These are phyloP conservation scores for Heliconius aoede DNA, from an alignment of 2,888 invertebrate species.

Conservation along the genomic window DNA sequence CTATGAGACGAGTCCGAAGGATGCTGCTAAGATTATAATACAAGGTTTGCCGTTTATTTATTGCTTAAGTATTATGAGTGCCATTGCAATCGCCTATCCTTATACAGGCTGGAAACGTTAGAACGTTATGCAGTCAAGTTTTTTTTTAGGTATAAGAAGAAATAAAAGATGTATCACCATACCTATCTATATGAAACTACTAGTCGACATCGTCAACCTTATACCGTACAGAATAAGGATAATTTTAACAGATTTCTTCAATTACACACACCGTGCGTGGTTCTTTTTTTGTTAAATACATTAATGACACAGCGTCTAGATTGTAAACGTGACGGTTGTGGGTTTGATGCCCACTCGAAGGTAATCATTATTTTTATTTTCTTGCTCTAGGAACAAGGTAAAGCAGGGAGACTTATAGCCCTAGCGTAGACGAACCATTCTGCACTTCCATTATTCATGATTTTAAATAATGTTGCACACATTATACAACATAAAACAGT, in stretches of 20 bases:
- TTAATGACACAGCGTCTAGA: too few species aligned
- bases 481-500: not conserved
- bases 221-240: constrained; percentile 75
- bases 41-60: constrained; percentile 58
- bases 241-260: constrained; percentile 76
- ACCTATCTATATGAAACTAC: constrained; percentile 70
- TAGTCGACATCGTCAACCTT: constrained; percentile 69
- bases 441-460: not conserved
- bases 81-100: too few species aligned
- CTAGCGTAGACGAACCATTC: not conserved
- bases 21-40: constrained; percentile 74
- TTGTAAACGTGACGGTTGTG: too few species aligned
- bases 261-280: constrained; percentile 75
- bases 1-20: constrained; percentile 67
- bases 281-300: constrained; percentile 73
- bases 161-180: constrained; percentile 72
- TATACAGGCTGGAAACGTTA: too few species aligned
- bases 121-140: not conserved
- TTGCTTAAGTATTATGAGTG: too few species aligned
- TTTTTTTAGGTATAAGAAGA: constrained; percentile 71
- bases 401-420: not conserved
- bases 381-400: not conserved
- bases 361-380: not conserved
- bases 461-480: not conserved
- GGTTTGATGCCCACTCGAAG: too few species aligned